Evolutionary conservation across 2,888 invertebrate genomes (phyloP).

Genomic region (Drosophila suboccidentalis): DNA sequence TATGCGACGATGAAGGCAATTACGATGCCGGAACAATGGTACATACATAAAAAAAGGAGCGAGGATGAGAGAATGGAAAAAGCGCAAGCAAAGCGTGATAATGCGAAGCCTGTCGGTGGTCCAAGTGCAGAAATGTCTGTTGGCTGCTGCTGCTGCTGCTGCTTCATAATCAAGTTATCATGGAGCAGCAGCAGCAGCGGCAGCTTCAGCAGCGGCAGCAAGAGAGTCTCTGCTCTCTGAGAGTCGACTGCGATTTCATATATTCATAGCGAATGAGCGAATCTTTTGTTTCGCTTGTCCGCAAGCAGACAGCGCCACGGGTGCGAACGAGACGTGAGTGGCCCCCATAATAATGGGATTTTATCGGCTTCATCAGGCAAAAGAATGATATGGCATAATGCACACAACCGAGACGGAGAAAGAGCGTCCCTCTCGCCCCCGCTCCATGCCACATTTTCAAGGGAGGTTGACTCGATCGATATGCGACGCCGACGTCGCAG

Average conservation of each 20-base stretch:
- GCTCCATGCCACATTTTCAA: too few species aligned
- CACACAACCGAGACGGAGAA: slow-evolving; percentile 49
- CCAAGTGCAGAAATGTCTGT: slow-evolving; percentile 32
- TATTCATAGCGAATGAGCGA: slow-evolving; percentile 86
- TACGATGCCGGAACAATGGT: slow-evolving; percentile 81
- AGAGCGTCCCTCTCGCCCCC: slow-evolving; percentile 1
- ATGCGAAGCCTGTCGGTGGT: slow-evolving; percentile 49
- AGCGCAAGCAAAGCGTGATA: slow-evolving; percentile 49
- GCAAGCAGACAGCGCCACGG: slow-evolving; percentile 62
- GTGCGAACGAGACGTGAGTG: slow-evolving; percentile 80
- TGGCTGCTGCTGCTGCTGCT: slow-evolving; percentile 30
- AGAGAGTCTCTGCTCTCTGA: slow-evolving; percentile 22
- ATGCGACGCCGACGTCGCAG: slow-evolving; percentile 15
- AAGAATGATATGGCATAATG: slow-evolving; percentile 85
- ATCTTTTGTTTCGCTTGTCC: slow-evolving; percentile 83
- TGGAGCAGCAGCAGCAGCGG: slow-evolving; percentile 45
- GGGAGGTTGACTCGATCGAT: slow-evolving; percentile 56
- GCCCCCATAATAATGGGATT: slow-evolving; percentile 86
- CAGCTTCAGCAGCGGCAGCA: slow-evolving; percentile 31
- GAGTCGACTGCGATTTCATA: slow-evolving; percentile 69
- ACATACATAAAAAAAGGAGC: slow-evolving; percentile 53
- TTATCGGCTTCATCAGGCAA: slow-evolving; percentile 85
- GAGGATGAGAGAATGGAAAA: slow-evolving; percentile 26
- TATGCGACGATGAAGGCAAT: slow-evolving; percentile 84
- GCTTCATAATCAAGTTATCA: slow-evolving; percentile 74